These are phyloP conservation scores for Heteronetta atricapilla DNA, from an alignment of 2,113 vertebrate genomes.

Conservation along the genomic window DNA sequence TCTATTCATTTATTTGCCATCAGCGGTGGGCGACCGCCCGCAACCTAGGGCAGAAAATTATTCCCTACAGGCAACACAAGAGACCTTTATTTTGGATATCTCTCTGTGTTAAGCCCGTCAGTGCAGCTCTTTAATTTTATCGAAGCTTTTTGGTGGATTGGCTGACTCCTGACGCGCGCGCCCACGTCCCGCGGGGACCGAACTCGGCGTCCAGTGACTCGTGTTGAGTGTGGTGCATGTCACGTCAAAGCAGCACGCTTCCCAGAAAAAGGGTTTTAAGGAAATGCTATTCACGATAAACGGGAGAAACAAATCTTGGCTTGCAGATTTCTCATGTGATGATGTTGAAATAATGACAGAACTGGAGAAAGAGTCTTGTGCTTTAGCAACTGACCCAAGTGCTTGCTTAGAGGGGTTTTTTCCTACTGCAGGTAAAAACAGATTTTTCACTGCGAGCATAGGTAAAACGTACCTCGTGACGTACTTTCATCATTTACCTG, in stretches of 20 bases:
- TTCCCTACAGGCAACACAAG: background rate
- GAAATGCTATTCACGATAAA: background rate
- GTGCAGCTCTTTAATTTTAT: background rate
- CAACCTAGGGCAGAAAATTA: background rate
- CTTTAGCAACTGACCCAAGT: conserved; percentile 12
- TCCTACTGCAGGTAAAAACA: background rate
- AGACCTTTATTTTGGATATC: background rate
- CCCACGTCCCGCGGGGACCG: background rate
- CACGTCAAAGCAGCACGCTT: background rate
- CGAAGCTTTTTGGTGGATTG: background rate
- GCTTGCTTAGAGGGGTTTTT: background rate
- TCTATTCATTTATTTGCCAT: background rate
- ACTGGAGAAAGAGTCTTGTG: conserved; percentile 17
- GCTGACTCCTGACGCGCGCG: background rate
- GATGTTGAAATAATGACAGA: conserved; percentile 44
- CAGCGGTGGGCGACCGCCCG: background rate
- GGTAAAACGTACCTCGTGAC: background rate
- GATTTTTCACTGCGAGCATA: background rate
- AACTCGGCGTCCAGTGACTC: background rate
- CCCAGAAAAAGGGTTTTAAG: background rate
- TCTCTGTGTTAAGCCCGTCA: background rate
- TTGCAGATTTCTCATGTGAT: conserved; percentile 34
- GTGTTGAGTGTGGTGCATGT: background rate
- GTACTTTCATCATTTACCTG: background rate
- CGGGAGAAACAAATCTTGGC: conserved; percentile 16